Evolutionary conservation across 2,113 vertebrate genomes (phyloP).

Genomic region (Salvator merianae): DNA sequence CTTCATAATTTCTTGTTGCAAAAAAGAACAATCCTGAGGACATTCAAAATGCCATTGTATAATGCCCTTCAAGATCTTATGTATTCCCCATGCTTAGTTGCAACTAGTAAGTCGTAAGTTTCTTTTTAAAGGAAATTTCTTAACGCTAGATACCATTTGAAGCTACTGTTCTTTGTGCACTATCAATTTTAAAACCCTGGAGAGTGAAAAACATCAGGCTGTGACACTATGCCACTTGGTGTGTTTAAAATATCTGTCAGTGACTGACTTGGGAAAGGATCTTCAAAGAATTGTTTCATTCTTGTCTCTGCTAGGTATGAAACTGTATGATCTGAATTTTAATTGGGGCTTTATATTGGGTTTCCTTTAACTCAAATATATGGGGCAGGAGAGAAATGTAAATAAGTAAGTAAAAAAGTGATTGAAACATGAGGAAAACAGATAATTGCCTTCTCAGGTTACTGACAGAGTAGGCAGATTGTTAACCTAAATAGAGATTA

Average conservation of each 20-base stretch:
- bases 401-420: too few species aligned
- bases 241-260: slow-evolving; percentile 39
- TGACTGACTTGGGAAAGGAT: slow-evolving; percentile 4
- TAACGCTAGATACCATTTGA: background rate
- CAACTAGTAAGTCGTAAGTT: rapidly evolving
- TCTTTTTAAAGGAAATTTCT: rapidly evolving
- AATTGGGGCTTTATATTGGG: background rate
- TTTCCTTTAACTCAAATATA: too few species aligned
- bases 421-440: background rate
- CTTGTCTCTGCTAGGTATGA: background rate
- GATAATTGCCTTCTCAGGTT: background rate
- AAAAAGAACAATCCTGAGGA: background rate
- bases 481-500: background rate
- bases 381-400: too few species aligned
- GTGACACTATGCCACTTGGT: background rate
- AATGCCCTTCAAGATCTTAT: background rate
- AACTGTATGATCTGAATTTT: background rate
- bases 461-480: background rate
- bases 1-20: slow-evolving; percentile 39
- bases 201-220: slow-evolving; percentile 42
- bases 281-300: background rate
- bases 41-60: background rate
- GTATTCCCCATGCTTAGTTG: background rate
- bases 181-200: slow-evolving; percentile 17
- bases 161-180: background rate